These are phyloP conservation scores for Cardiocondyla obscurior DNA, from an alignment of 1,140 invertebrate genomes.

Conservation along the genomic window DNA sequence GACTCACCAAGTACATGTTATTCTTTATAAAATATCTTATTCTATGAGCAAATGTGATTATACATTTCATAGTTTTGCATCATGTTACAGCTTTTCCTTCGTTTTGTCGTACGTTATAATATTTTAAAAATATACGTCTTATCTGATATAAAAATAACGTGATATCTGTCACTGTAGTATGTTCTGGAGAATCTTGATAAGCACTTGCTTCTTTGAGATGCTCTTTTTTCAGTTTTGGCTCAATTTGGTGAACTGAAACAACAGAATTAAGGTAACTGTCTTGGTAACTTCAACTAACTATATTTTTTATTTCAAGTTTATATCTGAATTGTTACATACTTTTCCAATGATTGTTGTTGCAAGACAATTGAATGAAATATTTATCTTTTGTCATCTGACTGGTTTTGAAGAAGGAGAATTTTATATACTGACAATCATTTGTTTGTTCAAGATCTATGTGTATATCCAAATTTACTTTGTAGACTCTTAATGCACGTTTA, in stretches of 20 bases:
- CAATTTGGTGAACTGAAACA: conserved; percentile 74
- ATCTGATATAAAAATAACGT: conserved; percentile 72
- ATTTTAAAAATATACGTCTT: conserved; percentile 70
- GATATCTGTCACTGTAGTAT: conserved; percentile 63
- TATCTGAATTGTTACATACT: conserved; percentile 62
- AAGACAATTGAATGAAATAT: conserved; percentile 72
- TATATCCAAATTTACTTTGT: conserved; percentile 76
- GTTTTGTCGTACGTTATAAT: conserved; percentile 66
- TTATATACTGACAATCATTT: conserved; percentile 58
- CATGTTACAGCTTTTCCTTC: background rate
- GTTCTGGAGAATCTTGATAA: conserved; percentile 57
- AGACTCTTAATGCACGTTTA: conserved; percentile 72
- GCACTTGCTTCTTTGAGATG: conserved; percentile 62
- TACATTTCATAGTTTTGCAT: background rate
- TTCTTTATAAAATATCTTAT: background rate
- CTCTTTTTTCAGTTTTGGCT: conserved; percentile 69
- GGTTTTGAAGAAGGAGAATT: conserved; percentile 74
- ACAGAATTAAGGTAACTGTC: conserved; percentile 18
- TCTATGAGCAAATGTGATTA: background rate
- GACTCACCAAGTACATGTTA: conserved; percentile 4
- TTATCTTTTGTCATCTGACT: conserved; percentile 63
- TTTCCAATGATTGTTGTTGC: conserved; percentile 69
- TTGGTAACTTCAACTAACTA: background rate
- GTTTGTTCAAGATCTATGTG: conserved; percentile 65
- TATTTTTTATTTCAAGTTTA: background rate